phyloP scores from a whole-genome alignment of 2,113 vertebrate species.

The Aspiorhynchus laticeps region DNA sequence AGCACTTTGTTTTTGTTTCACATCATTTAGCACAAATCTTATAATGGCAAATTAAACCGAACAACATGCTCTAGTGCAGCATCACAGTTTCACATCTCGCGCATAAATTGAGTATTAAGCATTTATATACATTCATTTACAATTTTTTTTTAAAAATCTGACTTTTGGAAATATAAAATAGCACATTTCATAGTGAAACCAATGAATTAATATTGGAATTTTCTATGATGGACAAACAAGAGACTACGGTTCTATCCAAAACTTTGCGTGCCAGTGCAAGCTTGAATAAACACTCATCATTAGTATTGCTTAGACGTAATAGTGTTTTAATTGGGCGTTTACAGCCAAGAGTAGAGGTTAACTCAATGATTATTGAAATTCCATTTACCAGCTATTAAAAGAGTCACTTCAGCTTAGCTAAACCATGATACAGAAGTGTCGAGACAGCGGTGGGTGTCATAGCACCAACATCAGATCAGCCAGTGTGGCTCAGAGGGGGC shows the following conservation, averaged over 20 bases:
- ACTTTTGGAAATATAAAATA: neutral
- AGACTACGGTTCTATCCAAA: neutral
- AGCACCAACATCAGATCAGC: conserved; percentile 70
- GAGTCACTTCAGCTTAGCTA: conserved; percentile 34
- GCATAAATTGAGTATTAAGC: too few relatives aligned
- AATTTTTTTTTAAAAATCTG: too few relatives aligned
- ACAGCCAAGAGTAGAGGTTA: conserved; percentile 22
- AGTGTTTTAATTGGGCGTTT: conserved; percentile 18
- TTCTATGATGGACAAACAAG: neutral
- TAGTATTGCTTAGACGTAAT: neutral
- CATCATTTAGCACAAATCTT: neutral
- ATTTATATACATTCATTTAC: too few relatives aligned
- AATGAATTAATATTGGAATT: neutral
- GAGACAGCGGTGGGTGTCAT: conserved; percentile 65
- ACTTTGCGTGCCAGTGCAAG: neutral
- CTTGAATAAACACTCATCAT: conserved; percentile 1
- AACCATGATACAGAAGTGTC: conserved; percentile 60
- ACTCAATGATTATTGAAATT: conserved; percentile 24
- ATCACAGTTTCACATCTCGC: too few relatives aligned
- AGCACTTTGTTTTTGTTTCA: neutral
- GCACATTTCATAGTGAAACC: neutral
- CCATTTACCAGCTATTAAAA: conserved; percentile 68
- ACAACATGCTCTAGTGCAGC: neutral
- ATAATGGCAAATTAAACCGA: neutral
- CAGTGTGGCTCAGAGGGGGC: conserved; percentile 63